phyloP scores from a whole-genome alignment of 2,888 invertebrate genomes.

The Sthenelais limicola region DNA sequence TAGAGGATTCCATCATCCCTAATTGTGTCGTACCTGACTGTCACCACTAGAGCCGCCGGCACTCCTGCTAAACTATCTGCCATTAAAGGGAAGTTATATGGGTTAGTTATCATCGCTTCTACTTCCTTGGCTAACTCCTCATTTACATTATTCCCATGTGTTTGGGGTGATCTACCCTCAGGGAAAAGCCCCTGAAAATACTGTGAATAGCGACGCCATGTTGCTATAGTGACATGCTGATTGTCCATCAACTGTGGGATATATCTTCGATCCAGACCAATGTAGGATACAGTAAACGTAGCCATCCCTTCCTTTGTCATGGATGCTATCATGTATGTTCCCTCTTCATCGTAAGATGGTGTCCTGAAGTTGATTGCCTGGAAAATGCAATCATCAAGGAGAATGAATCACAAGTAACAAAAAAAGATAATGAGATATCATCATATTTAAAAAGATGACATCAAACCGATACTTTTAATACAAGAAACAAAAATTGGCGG shows the following conservation, averaged over 20 bases:
- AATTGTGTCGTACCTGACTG: slow-evolving; percentile 6
- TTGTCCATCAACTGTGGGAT: background rate
- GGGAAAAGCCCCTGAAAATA: too few relatives aligned
- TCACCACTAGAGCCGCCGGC: slow-evolving; percentile 6
- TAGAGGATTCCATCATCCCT: slow-evolving; percentile 22
- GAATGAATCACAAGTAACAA: too few relatives aligned
- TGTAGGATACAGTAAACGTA: background rate
- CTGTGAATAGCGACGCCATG: too few relatives aligned
- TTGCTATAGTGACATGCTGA: background rate
- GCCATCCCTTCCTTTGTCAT: background rate
- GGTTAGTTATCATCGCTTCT: slow-evolving; percentile 5
- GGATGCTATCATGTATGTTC: background rate
- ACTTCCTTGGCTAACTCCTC: background rate
- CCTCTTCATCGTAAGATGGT: background rate
- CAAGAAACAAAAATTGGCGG: too few relatives aligned
- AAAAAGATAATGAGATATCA: too few relatives aligned
- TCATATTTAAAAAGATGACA: too few relatives aligned
- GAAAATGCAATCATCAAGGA: background rate
- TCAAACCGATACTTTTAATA: too few relatives aligned
- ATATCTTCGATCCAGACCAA: background rate
- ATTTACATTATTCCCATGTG: too few relatives aligned
- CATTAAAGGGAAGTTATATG: slow-evolving; percentile 20
- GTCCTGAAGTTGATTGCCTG: slow-evolving; percentile 13
- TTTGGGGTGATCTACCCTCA: too few relatives aligned
- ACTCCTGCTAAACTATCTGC: background rate